Evolutionary conservation across 2,888 invertebrate species (phyloP).

Genomic region (Dioctria rufipes): DNA sequence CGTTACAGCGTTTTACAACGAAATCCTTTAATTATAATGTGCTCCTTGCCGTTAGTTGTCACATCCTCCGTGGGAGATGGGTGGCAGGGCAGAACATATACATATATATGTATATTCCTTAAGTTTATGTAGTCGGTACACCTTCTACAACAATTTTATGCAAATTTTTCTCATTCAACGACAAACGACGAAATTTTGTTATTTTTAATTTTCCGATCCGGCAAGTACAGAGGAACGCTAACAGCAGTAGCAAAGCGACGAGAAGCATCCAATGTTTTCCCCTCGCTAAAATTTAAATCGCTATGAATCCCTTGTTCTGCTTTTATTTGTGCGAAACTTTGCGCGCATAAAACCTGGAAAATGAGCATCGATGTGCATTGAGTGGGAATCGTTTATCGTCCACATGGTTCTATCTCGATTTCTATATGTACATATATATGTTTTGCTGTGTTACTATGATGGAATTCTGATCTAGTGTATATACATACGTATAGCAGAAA

Average conservation of each 20-base stretch:
- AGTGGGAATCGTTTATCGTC: slow-evolving; percentile 36
- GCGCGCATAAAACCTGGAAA: slow-evolving; percentile 38
- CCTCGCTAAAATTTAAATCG: slow-evolving; percentile 48
- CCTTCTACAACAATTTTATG: slow-evolving; percentile 53
- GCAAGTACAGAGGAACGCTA: slow-evolving; percentile 49
- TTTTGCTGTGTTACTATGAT: neutral
- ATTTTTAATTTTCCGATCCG: slow-evolving; percentile 58
- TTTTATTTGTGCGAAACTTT: slow-evolving; percentile 50
- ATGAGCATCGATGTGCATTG: slow-evolving; percentile 49
- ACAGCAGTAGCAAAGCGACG: neutral
- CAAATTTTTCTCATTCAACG: slow-evolving; percentile 57
- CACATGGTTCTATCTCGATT: neutral
- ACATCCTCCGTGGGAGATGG: neutral
- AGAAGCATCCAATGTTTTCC: neutral
- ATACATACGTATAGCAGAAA: neutral
- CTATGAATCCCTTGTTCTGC: slow-evolving; percentile 49
- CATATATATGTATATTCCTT: neutral
- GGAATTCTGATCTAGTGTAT: neutral
- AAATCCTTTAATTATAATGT: slow-evolving; percentile 47
- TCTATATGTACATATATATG: neutral
- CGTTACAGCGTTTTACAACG: slow-evolving; percentile 28
- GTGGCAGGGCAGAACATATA: too few species aligned
- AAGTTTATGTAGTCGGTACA: neutral
- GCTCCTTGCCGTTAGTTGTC: neutral
- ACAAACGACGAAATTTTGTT: slow-evolving; percentile 56